Evolutionary conservation across 2,797 vertebrate genomes (phyloP).

Genomic region (Cuniculus paca): DNA sequence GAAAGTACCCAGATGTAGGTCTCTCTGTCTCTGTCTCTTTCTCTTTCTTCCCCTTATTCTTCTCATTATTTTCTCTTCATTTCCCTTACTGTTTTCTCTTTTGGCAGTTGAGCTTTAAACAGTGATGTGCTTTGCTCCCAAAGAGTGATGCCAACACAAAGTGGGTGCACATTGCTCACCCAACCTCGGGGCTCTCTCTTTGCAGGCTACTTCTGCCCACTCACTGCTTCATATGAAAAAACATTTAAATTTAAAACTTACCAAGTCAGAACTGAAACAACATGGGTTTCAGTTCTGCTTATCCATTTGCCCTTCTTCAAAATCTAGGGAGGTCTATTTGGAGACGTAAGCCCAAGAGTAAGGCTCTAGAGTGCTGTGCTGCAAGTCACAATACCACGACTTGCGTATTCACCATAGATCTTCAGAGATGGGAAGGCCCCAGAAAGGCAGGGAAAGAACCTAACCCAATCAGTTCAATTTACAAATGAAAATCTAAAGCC

Average conservation of each 20-base stretch:
- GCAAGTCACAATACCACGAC: not conserved
- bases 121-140: slow-evolving; percentile 36
- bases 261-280: slow-evolving; percentile 69
- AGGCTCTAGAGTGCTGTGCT: not conserved
- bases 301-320: slow-evolving; percentile 61
- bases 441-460: slow-evolving; percentile 59
- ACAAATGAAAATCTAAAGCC: slow-evolving; percentile 46
- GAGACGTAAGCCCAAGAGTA: not conserved
- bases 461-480: not conserved
- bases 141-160: slow-evolving; percentile 30
- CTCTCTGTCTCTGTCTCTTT: not conserved
- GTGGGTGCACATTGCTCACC: slow-evolving; percentile 55
- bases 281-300: slow-evolving; percentile 56
- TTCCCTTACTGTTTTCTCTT: not conserved
- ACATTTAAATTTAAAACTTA: slow-evolving; percentile 71
- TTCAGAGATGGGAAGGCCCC: slow-evolving; percentile 47
- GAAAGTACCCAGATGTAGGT: not conserved
- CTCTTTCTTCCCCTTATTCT: not conserved
- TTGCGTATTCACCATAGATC: not conserved
- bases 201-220: slow-evolving; percentile 72
- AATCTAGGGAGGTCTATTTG: not conserved
- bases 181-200: slow-evolving; percentile 68
- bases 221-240: slow-evolving; percentile 69
- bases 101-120: slow-evolving; percentile 41
- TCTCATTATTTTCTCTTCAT: not conserved